Evolutionary conservation across 1,140 invertebrate genomes (phyloP), one percentile per base, ranked within the genome.

Genomic region (Achatina immaculata): DNA sequence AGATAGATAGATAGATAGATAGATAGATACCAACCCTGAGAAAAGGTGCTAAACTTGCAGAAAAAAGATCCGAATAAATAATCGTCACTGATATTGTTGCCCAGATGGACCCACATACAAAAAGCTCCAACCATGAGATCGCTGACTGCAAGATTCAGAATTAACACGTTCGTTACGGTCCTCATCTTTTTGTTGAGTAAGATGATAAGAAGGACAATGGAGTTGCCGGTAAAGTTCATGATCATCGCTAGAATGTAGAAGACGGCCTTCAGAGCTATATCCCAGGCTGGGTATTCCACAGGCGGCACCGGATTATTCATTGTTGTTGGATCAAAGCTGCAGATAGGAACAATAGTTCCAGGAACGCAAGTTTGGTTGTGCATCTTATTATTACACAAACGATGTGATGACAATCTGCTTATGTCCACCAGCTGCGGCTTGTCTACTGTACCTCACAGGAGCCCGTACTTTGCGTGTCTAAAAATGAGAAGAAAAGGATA

Each of bases 111-210:
- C 92, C 92, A 93, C 91, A 92, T 92, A 68, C 92, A 92, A 31
- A 89, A 90, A 1, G 89, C 19, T 0, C 90, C 90, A 36, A 93
- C 84, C 28, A 99, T 90, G 40, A 99, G 93, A 90, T 99, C 98
- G 0, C 96, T 97, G 62, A 99, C 92, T 4, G 97, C 97, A 85
- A 99, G 92, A 88, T 95, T 96, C 89, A 97, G 97, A 48, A 98
- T 93, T 88, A 98, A 98, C 87, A 96, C 97, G 89, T 98, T 98
- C 62, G 93, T 94, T 14, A 86, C 88, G 65, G 86, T 88, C 78
- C 87, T 80, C 66, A 89, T 84, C 65, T 81, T 84, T 69, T 83
- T 84, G 72, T 86, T 86, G 36, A 84, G 68, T 34, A 48, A 31
- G 74, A 84, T 83, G 40, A 89, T 84, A 16, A 87, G 28, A 28